phyloP scores from a whole-genome alignment of 2,113 vertebrate genomes.

The Muntiacus reevesi region DNA sequence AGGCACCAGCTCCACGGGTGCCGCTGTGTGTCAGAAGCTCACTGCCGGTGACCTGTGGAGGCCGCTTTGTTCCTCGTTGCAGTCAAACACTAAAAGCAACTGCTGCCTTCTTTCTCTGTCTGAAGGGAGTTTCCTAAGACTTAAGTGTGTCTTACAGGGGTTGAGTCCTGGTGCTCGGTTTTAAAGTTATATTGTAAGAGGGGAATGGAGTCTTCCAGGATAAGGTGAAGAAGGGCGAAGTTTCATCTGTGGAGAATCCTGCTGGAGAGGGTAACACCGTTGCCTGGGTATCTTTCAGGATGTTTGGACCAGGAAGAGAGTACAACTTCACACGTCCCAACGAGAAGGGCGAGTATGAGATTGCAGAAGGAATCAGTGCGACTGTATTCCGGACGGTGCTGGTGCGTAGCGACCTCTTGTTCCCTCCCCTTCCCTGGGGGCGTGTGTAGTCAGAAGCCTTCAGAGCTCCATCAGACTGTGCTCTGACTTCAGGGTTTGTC shows the following conservation, averaged over 20 bases:
- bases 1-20: not conserved
- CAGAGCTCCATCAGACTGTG: not conserved
- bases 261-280: not conserved
- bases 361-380: constrained; percentile 85
- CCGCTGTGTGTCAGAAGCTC: not conserved
- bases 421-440: not conserved
- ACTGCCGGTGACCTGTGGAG: not conserved
- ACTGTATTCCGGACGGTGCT: constrained; percentile 86
- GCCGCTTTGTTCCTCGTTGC: not conserved
- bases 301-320: constrained; percentile 88
- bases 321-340: constrained; percentile 87
- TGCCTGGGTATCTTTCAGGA: constrained; percentile 75
- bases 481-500: not conserved
- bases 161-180: not conserved
- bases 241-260: not conserved
- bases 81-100: not conserved
- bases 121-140: not conserved
- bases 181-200: not conserved
- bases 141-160: not conserved
- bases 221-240: not conserved
- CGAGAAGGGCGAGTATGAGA: constrained; percentile 87
- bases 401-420: constrained; percentile 72
- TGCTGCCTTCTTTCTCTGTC: not conserved
- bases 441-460: not conserved
- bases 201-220: not conserved